Evolutionary conservation across 2,888 invertebrate species (phyloP), one percentile per base, ranked within the genome.

Genomic region (Hydrotaea diabolus): DNA sequence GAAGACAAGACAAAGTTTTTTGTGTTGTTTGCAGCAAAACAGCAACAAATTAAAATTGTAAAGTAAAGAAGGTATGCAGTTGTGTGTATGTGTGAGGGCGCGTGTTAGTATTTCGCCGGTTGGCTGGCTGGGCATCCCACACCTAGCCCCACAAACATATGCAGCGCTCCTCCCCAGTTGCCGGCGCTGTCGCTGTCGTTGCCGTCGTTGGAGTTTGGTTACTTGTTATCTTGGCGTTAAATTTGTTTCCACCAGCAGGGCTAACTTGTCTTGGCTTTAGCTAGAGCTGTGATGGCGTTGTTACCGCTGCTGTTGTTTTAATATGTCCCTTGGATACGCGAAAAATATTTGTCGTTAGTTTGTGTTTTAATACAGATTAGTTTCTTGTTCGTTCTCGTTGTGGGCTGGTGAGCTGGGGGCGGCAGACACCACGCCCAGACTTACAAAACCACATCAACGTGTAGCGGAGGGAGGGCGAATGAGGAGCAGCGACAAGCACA

Each of bases 191-290:
- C 62, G 73, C 75, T 23, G 81, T 87, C 15, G 13, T 43, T 11
- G 84, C 71, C 66, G 87, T 80, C 81, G 85, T 83, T 82, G 84
- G 86, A 64, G 36, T 79, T 81, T 49, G 78, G 71, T 76, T 78
- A 72, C 31, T 83, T 85, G 89, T 89, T 89, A 89, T 89, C 89
- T 89, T 89, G 88, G 89, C 89, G 88, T 90, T 88, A 89, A 89
- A 89, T 89, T 89, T 89, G 89, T 88, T 90, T 89, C 87, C 87
- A 88, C 87, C 74, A 86, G 83, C 84, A 85, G 86, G 21, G 57
- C 79, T 55, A 53, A 69, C 53, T 76, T 55, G 73, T 81, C 49
- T 87, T 86, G 82, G 83, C 64, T 69, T 21, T 23, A 69, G 69
- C 69, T 31, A 1, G 62, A 31, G 36, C 62, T 39, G 39, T 39